Conservation (phyloP, 2,888 invertebrate species). For the Pediacus dermestoides region DNA sequence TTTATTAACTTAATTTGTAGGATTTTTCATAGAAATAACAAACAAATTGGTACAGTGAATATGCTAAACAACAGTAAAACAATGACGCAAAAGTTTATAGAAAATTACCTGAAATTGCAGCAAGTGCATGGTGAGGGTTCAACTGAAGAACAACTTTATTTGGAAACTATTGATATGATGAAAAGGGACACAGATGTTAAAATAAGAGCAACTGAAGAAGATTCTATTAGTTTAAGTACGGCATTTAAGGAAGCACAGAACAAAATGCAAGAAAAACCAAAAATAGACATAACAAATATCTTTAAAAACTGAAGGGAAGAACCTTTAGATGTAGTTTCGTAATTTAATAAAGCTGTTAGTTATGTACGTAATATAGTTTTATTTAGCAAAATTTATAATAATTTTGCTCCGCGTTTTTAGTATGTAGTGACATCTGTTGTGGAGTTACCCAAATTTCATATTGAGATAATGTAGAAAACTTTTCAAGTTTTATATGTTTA, state of each 20-base stretch:
- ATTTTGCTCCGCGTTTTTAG: too few species aligned
- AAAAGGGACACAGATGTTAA: slow-evolving; percentile 38
- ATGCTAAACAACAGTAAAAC: slow-evolving; percentile 55
- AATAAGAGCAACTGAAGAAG: slow-evolving; percentile 15
- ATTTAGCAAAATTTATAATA: too few species aligned
- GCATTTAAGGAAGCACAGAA: slow-evolving; percentile 40
- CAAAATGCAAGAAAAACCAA: slow-evolving; percentile 18
- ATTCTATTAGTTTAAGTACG: slow-evolving; percentile 31
- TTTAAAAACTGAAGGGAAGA: slow-evolving; percentile 44
- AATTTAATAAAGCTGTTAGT: too few species aligned
- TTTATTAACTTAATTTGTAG: slow-evolving; percentile 51
- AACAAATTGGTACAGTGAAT: slow-evolving; percentile 55
- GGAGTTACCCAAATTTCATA: too few species aligned
- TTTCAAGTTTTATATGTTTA: too few species aligned
- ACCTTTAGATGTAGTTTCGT: too few species aligned
- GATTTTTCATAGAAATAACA: slow-evolving; percentile 62
- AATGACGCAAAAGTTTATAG: slow-evolving; percentile 59
- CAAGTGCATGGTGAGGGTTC: slow-evolving; percentile 49
- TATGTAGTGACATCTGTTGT: too few species aligned
- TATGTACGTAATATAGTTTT: too few species aligned
- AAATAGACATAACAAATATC: slow-evolving; percentile 41
- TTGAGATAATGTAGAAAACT: too few species aligned
- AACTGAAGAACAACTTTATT: slow-evolving; percentile 54
- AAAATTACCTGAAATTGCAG: slow-evolving; percentile 59
- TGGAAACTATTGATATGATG: slow-evolving; percentile 50